phyloP scores from a whole-genome alignment of 2,113 vertebrate genomes.

The Hippocampus zosterae region DNA sequence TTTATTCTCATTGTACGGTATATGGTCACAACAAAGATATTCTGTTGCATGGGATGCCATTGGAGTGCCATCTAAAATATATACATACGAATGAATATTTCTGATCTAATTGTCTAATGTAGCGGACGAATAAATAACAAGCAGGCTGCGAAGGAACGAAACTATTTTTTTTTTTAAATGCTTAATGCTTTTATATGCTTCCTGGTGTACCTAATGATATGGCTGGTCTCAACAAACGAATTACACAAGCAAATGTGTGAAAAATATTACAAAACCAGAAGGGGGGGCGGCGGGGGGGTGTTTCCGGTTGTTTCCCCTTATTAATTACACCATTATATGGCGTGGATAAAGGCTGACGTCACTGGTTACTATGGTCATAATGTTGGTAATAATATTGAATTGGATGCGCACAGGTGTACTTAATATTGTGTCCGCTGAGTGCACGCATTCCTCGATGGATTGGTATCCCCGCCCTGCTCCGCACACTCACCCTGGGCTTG shows the following conservation, averaged over 20 bases:
- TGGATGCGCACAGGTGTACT: background rate
- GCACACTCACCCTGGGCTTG: conserved; percentile 95
- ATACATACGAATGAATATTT: no score
- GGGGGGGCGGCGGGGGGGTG: background rate
- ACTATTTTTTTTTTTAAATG: no score
- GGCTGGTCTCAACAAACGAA: no score
- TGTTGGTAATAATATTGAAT: background rate
- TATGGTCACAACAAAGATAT: no score
- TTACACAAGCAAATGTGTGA: background rate
- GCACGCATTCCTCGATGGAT: background rate
- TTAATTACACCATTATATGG: background rate
- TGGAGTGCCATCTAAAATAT: no score
- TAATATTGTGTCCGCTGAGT: background rate
- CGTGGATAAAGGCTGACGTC: background rate
- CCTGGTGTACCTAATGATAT: background rate
- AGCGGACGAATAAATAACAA: no score
- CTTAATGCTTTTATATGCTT: background rate
- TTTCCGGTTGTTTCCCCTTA: background rate
- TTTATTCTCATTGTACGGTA: no score
- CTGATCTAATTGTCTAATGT: no score
- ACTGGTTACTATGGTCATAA: background rate
- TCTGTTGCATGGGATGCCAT: no score
- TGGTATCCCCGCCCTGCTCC: background rate
- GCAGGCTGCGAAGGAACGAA: no score
- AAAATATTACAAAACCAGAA: background rate